Evolutionary conservation across 1,140 invertebrate species (phyloP), one percentile per base, ranked within the genome.

Genomic region (Caenorhabditis latens): DNA sequence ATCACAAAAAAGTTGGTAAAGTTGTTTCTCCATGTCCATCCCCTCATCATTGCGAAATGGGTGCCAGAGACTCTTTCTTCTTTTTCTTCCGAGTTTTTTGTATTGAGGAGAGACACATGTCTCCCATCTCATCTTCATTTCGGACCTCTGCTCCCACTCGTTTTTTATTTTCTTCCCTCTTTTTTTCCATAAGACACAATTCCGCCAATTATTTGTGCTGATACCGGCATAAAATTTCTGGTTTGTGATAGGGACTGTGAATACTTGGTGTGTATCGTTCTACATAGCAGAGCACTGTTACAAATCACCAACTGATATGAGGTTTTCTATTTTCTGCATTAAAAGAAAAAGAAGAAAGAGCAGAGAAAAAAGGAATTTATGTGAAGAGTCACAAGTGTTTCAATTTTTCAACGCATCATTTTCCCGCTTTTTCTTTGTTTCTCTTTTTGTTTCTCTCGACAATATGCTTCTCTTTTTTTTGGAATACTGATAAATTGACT

Each of bases 41-140:
- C 43, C 42, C 13, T 46, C 67, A 50, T 79, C 46, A 79, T 79
- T 79, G 71, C 71, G 71, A 79, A 79, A 79, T 53, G 46, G n/a
- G 46, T 50, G 46, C 21, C 46, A 50, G 71, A 46, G 67, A 19
- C 13, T n/a, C 71, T 50, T 8, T 24, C 42, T 9, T 48, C 46
- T 50, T 6, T 50, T 79, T 79, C 24, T 16, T 79, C 71, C 46
- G 46, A 50, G 19, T 79, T 79, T 71, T 48, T 53, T 79, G 71
- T 79, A 79, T 79, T 53, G 71, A 75, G 16, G 46, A n/a, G 40
- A 50, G 40, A 79, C 71, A 79, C 71, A 79, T 79, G 71, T 79
- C 71, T 79, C 71, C 71, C 42, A 42, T 71, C 42, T 43, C 71
- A 79, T 50, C 43, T 79, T 79, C 46, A 79, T 48, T 79, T 53